phyloP scores from a whole-genome alignment of 2,113 vertebrate genomes.

The Delphinapterus leucas region DNA sequence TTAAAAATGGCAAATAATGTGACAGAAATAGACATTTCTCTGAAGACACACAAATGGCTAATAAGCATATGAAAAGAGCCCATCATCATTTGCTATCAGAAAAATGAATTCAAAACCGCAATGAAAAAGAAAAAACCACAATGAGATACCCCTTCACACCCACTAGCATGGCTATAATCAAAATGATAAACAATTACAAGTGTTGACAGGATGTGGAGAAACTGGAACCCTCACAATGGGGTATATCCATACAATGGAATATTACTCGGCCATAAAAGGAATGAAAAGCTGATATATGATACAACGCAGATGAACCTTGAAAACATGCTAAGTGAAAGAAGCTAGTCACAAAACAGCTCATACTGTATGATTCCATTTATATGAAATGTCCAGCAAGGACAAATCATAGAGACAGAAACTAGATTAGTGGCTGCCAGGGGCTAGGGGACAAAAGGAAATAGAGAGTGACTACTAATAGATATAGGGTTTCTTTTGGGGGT shows the following conservation, averaged over 20 bases:
- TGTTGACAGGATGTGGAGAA: not conserved
- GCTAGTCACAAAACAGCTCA: not conserved
- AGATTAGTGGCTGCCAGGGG: not conserved
- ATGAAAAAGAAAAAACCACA: not conserved
- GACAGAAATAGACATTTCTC: not conserved
- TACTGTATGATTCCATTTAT: not conserved
- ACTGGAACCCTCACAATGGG: not conserved
- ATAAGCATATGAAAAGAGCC: constrained; percentile 11
- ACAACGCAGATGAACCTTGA: not conserved
- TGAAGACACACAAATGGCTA: not conserved
- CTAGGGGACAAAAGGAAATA: not conserved
- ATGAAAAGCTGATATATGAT: not conserved
- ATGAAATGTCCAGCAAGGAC: not conserved
- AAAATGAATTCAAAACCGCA: constrained; percentile 11
- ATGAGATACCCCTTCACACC: not conserved
- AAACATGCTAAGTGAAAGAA: constrained; percentile 13
- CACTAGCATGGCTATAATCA: not conserved
- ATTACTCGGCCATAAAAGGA: constrained; percentile 20
- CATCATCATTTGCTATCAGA: not conserved
- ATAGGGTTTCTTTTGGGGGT: not conserved
- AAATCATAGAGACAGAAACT: not conserved
- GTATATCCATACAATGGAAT: not conserved
- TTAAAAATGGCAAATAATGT: not conserved
- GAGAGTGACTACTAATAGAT: not conserved
- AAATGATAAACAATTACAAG: not conserved